Base-by-base conservation (phyloP, 1,140 invertebrate species). In the Drosophila nigromelanica region DNA sequence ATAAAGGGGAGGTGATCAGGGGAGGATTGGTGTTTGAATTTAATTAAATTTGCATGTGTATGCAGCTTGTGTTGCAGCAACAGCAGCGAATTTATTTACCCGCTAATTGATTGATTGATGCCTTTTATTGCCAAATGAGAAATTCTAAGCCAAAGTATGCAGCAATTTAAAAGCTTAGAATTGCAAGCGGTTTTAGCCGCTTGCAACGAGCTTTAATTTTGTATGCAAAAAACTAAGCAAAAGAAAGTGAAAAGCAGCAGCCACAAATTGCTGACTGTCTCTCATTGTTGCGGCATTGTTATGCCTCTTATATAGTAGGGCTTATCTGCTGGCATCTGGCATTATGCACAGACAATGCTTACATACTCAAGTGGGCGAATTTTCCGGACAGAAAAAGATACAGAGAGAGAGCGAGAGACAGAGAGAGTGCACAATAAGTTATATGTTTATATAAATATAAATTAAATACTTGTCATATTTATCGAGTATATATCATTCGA, bases 11-110 rank as follows among this genome's bases (percentile, higher is more conserved):
- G 2, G 2, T 24, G 21, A 4, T 24, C 21, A 24, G 21, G 33
- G 8, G 7, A 8, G 33, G 33, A 8, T 8, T 3, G 35, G 7
- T 35, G 42, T n/a, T 35, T 18, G 48, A 18, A 50, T 63, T 73
- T 69, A 77, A 81, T 78, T 59, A 78, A 86, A 78, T 66, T 14
- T 73, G 48, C 54, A 60, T 56, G 55, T 60, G 15, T n/a, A 27
- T 60, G 37, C 24, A 47, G 12, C 27, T 5, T 27, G 27, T 5
- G 27, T 27, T 27, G 27, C 10, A 50, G 15, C 33, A 66, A 56
- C 10, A 30, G 15, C n/a, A 2, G 15, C 42, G 11, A 60, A 59
- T 14, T 14, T 30, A 70, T 68, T 15, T 15, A 40, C 7, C 14
- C 18, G 18, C 18, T 10, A 60, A 77, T 27, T 58, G 58, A 40